Evolutionary conservation across 23 tunicate genomes (phyloP), one percentile per base, ranked within the genome.

Genomic region (Aplidium turbinatum): DNA sequence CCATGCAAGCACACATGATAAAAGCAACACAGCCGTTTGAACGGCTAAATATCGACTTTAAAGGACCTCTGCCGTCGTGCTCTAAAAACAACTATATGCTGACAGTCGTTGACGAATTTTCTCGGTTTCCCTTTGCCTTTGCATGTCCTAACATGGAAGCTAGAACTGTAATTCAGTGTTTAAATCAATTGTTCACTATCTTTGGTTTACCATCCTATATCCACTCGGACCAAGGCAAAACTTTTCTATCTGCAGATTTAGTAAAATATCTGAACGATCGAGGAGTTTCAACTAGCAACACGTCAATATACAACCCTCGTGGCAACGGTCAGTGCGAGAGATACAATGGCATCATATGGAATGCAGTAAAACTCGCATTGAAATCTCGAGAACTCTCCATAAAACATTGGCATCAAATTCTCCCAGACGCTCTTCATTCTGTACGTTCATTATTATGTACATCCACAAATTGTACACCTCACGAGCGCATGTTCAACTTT

Each of bases 21-120:
- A 76, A 76, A 39, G 82, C 82, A 38, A 76, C 82, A 2, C 66
- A 73, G 51, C 46, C 70, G 9, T 31, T 73, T 21, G 69, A 73
- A 34, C 19, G 76, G 16, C 3, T 70, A 26, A 28, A 24, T 26
- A 46, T 70, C 6, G 76, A 70, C 29, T 70, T 70, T 28, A 70
- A 55, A 57, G 70, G 79, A 7, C 69, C 79, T 6, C 48, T 73
- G 47, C 69, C 68, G 4, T 13, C 64, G n/a, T 28, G 3, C 18
- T 4, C 47, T 31, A 31, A 73, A 57, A 73, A 73, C 33, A 21
- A 45, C 4, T 57, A 56, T 28, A 56, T 73, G 18, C 47, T 73
- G 3, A 57, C 69, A 31, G 28, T 70, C 3, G 11, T 70, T 3
- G 58, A 47, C 26, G 58, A 70, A 24, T 70, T 24, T 35, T 46